Evolutionary conservation across 1,140 invertebrate genomes (phyloP).

Genomic region (Paracyclopina nana): DNA sequence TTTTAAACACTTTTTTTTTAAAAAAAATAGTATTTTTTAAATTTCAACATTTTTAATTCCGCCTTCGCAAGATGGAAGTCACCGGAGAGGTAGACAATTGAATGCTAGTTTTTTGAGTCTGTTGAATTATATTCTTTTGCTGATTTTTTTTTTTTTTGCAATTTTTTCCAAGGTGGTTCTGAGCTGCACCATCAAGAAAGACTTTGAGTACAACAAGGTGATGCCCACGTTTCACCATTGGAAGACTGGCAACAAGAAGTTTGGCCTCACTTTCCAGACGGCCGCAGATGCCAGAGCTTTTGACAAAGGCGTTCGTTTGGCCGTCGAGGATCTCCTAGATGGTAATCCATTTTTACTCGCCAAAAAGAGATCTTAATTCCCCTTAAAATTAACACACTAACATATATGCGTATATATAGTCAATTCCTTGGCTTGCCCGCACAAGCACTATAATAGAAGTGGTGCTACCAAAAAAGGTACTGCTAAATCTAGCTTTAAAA

Average conservation of each 20-base stretch:
- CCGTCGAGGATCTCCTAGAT: constrained; percentile 72
- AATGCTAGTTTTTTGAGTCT: too few species aligned
- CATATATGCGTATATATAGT: constrained; percentile 7
- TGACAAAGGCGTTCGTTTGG: constrained; percentile 70
- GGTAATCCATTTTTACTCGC: constrained; percentile 39
- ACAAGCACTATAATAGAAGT: constrained; percentile 3
- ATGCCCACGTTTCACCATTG: constrained; percentile 97
- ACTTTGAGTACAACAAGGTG: constrained; percentile 91
- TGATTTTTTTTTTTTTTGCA: constrained; percentile 7
- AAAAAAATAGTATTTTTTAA: too few species aligned
- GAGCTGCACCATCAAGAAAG: constrained; percentile 81
- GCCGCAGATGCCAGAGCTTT: constrained; percentile 63
- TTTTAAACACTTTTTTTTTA: too few species aligned
- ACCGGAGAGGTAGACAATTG: too few species aligned
- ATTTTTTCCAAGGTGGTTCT: constrained; percentile 52
- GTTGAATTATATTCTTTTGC: too few species aligned
- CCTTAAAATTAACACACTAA: too few species aligned
- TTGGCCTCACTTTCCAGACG: constrained; percentile 63
- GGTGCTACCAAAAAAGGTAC: background rate
- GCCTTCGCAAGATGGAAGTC: too few species aligned
- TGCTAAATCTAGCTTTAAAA: too few species aligned
- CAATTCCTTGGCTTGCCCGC: constrained; percentile 9
- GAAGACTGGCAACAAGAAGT: constrained; percentile 81
- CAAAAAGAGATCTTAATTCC: too few species aligned
- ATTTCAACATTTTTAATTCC: too few species aligned